A percentile compares a stretch with the other conserved stretches of the same genome.
phyloP scores from a whole-genome alignment of 2,888 invertebrate genomes.

The Thecophora atra region DNA sequence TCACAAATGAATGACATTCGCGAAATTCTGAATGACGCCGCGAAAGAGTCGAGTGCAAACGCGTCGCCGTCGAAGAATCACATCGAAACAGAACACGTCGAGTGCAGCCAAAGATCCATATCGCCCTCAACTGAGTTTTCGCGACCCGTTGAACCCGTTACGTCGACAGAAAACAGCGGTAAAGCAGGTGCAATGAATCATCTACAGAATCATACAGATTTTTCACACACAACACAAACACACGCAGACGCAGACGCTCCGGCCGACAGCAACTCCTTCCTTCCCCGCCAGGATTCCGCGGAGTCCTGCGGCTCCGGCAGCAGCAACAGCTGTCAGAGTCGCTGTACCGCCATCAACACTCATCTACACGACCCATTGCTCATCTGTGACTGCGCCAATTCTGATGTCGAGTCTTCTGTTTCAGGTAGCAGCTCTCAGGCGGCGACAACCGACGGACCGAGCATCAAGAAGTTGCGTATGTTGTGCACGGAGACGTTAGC shows the following conservation, averaged over 20 bases:
- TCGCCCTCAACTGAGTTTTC: too few species aligned
- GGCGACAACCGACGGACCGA: slow-evolving; percentile 41
- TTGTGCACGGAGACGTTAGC: slow-evolving; percentile 74
- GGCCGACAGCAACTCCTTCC: slow-evolving; percentile 42
- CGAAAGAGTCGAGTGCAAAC: slow-evolving; percentile 40
- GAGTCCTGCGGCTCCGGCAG: slow-evolving; percentile 73
- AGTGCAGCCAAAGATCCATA: neutral
- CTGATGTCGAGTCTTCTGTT: slow-evolving; percentile 47
- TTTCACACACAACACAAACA: slow-evolving; percentile 26
- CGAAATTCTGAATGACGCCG: slow-evolving; percentile 56
- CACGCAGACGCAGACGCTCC: slow-evolving; percentile 24
- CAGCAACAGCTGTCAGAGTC: slow-evolving; percentile 72
- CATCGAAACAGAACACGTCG: slow-evolving; percentile 3
- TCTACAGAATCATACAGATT: slow-evolving; percentile 37
- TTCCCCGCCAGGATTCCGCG: slow-evolving; percentile 70
- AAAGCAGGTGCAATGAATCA: slow-evolving; percentile 31
- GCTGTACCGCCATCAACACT: slow-evolving; percentile 71
- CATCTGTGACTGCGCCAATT: slow-evolving; percentile 25
- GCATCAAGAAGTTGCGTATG: slow-evolving; percentile 71
- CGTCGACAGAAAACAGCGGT: slow-evolving; percentile 37
- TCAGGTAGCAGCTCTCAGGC: slow-evolving; percentile 45
- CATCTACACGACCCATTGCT: too few species aligned
- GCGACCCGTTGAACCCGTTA: slow-evolving; percentile 30
- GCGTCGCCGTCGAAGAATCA: slow-evolving; percentile 33
- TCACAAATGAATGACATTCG: slow-evolving; percentile 62